phyloP scores from a whole-genome alignment of 2,888 invertebrate genomes.

The Tinea pellionella region DNA sequence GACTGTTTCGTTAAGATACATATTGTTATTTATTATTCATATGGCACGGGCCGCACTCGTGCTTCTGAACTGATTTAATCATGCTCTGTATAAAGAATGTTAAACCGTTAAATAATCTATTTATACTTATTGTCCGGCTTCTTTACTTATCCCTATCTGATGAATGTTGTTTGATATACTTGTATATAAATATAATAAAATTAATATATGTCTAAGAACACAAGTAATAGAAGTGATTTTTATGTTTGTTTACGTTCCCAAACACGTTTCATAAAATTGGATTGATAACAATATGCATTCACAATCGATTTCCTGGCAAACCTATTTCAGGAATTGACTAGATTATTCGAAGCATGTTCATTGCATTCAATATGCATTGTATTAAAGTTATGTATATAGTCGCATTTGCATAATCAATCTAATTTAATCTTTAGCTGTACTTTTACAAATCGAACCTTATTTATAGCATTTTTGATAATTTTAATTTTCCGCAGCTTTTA shows the following conservation, averaged over 20 bases:
- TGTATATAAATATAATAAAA: too few species aligned
- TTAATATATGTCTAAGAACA: too few species aligned
- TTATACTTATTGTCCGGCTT: neutral
- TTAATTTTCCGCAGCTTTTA: too few species aligned
- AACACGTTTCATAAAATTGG: neutral
- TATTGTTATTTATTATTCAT: conserved; percentile 3
- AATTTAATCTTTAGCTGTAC: neutral
- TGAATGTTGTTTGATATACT: too few species aligned
- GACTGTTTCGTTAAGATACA: neutral
- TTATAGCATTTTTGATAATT: too few species aligned
- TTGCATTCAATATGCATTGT: neutral
- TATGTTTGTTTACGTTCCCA: neutral
- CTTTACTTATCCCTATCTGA: neutral
- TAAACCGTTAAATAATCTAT: neutral
- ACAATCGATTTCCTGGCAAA: neutral
- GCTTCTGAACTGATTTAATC: neutral
- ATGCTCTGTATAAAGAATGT: neutral
- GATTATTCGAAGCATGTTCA: neutral
- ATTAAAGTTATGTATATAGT: neutral
- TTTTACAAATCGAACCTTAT: too few species aligned
- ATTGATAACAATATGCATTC: neutral
- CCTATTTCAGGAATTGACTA: neutral
- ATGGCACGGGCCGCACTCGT: neutral
- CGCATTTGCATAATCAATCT: neutral
- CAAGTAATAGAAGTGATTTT: too few species aligned